Evolutionary conservation across 2,113 vertebrate species (phyloP).

Genomic region (Rhizomys pruinosus): DNA sequence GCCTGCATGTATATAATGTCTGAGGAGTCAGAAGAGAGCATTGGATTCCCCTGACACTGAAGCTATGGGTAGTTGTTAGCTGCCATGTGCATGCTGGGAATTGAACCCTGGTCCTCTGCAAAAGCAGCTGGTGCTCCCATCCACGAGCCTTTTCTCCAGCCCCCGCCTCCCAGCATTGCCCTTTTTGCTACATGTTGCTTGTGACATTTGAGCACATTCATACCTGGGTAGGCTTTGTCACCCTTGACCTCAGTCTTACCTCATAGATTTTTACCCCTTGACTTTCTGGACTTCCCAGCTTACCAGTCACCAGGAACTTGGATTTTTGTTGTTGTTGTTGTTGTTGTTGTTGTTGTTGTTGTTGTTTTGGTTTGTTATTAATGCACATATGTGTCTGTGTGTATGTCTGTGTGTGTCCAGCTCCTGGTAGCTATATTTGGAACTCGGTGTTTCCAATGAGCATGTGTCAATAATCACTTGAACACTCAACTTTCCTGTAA

Average conservation of each 20-base stretch:
- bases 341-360: too few species aligned
- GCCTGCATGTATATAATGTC: too few species aligned
- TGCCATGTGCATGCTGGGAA: too few species aligned
- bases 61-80: too few species aligned
- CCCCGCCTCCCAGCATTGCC: background rate
- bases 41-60: too few species aligned
- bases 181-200: background rate
- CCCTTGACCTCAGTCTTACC: background rate
- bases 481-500: constrained; percentile 78
- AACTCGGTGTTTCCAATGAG: constrained; percentile 78
- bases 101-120: too few species aligned
- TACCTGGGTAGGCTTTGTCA: background rate
- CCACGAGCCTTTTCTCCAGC: too few species aligned
- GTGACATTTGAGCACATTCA: background rate
- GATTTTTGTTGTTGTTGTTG: too few species aligned
- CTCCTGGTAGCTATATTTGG: constrained; percentile 77
- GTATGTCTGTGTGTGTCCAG: background rate
- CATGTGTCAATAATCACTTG: constrained; percentile 83
- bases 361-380: too few species aligned
- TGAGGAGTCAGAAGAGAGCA: too few species aligned
- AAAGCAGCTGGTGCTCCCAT: too few species aligned
- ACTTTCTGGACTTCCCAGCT: constrained; percentile 57
- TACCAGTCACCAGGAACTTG: background rate
- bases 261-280: background rate
- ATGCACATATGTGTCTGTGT: too few species aligned